Evolutionary conservation across 2,888 invertebrate species (phyloP), one percentile per base, ranked within the genome.

Genomic region (Cloeon dipterum): DNA sequence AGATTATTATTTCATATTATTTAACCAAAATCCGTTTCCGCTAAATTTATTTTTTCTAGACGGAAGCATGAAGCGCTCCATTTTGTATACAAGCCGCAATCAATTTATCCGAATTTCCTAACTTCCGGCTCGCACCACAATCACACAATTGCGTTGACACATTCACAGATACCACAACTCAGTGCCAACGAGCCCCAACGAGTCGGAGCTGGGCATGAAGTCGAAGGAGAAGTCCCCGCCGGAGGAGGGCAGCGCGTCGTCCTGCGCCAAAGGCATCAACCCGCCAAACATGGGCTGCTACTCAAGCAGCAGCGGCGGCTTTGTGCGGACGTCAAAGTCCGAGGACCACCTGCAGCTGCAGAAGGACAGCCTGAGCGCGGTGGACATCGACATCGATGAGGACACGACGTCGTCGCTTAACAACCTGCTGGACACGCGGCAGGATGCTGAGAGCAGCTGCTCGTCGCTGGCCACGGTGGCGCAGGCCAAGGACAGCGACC

Each of bases 351-450:
- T 91, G 44, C 83, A 85, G 61, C 34, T 71, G 50, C 73, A 78
- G 63, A 74, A 75, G 58, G 74, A 75, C 53, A 70, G 70, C 21
- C 70, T 85, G 57, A 79, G 79, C 50, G 74, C 83, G 42, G 83
- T 86, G 45, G 81, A 81, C 46, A 83, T 85, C 49, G 88, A 89
- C 49, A 77, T 88, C 53, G 89, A 86, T 54, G 89, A 89, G 56
- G 85, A 86, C 56, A 75, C 86, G 51, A 86, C 88, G 51, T 86
- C 88, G 54, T 89, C 89, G 43, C 65, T 91, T 42, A 88, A 91
- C 59, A 86, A 86, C 42, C 62, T 89, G 41, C 62, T 88, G 45
- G 86, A 86, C 61, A 83, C 81, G 35, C 62, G 74, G 46, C 65
- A 62, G 40, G 68, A 67, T 49, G 63, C 52, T 54, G 49, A 62